Evolutionary conservation across 2,113 vertebrate genomes (phyloP).

Genomic region (Pelvicachromis taeniatus): DNA sequence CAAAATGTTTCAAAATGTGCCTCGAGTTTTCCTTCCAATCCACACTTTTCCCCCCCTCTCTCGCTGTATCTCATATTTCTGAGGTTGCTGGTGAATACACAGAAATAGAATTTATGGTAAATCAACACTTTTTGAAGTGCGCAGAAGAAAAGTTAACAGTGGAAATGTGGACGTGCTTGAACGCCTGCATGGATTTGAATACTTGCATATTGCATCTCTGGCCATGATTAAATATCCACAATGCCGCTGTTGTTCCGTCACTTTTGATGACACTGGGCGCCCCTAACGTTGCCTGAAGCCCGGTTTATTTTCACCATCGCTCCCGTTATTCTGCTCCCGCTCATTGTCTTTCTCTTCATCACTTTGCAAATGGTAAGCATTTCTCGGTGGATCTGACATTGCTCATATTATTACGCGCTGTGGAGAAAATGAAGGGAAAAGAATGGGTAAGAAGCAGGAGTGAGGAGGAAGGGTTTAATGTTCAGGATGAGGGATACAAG

Average conservation of each 20-base stretch:
- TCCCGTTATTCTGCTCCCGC: neutral
- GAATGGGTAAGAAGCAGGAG: neutral
- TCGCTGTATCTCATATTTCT: neutral
- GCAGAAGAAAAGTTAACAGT: neutral
- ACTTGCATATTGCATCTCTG: neutral
- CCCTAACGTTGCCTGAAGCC: slow-evolving; percentile 26
- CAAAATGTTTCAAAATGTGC: slow-evolving; percentile 2
- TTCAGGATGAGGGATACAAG: neutral
- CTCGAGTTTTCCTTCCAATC: neutral
- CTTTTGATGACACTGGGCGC: slow-evolving; percentile 44
- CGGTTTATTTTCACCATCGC: slow-evolving; percentile 25
- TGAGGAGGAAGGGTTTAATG: neutral
- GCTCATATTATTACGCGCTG: neutral
- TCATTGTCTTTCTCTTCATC: slow-evolving; percentile 42
- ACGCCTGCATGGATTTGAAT: neutral
- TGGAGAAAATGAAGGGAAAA: neutral
- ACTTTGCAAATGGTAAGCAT: slow-evolving; percentile 18
- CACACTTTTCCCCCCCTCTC: neutral
- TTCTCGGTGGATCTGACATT: slow-evolving; percentile 9
- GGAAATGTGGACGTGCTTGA: neutral
- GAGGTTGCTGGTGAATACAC: neutral
- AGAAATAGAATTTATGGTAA: slow-evolving; percentile 11
- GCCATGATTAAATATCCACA: slow-evolving; percentile 61
- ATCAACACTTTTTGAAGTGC: slow-evolving; percentile 28
- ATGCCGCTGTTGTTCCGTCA: slow-evolving; percentile 44